These are phyloP conservation scores for Gadus chalcogrammus DNA, from an alignment of 2,113 vertebrate species.

Conservation along the genomic window DNA sequence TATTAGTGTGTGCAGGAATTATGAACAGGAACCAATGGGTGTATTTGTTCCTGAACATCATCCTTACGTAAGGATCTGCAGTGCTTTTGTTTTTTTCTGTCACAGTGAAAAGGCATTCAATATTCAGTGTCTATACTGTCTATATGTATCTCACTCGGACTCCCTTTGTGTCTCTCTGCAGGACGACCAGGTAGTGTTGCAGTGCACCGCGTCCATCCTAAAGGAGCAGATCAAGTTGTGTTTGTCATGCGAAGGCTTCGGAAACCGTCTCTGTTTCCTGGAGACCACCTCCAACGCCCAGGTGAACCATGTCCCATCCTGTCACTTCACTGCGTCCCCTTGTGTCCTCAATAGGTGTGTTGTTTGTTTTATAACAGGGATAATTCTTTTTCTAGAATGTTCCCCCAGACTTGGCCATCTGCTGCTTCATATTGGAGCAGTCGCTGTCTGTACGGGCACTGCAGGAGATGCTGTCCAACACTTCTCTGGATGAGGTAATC, in stretches of 20 bases:
- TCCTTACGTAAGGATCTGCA: no score
- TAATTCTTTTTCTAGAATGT: slow-evolving; percentile 75
- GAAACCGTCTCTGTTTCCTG: slow-evolving; percentile 87
- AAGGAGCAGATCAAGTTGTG: slow-evolving; percentile 91
- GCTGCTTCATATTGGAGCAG: slow-evolving; percentile 88
- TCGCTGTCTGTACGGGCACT: slow-evolving; percentile 88
- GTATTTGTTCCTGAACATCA: no score
- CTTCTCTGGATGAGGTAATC: slow-evolving; percentile 72
- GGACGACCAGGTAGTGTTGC: slow-evolving; percentile 86
- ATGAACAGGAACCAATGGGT: no score
- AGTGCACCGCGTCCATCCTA: slow-evolving; percentile 83
- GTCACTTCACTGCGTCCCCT: not conserved
- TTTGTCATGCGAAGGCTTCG: slow-evolving; percentile 87
- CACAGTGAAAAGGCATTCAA: not conserved
- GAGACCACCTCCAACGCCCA: slow-evolving; percentile 90
- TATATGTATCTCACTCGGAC: not conserved
- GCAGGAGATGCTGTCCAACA: slow-evolving; percentile 87
- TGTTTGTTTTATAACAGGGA: not conserved
- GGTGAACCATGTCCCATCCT: slow-evolving; percentile 57
- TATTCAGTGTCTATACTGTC: not conserved
- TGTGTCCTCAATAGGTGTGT: not conserved
- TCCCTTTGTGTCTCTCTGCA: slow-evolving; percentile 28
- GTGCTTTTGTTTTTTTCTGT: not conserved
- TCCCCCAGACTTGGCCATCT: slow-evolving; percentile 89
- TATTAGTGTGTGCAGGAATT: no score